Evolutionary conservation across 64 coral and sea anemone species (phyloP).

Genomic region (Hydrozoanthus tunicans): DNA sequence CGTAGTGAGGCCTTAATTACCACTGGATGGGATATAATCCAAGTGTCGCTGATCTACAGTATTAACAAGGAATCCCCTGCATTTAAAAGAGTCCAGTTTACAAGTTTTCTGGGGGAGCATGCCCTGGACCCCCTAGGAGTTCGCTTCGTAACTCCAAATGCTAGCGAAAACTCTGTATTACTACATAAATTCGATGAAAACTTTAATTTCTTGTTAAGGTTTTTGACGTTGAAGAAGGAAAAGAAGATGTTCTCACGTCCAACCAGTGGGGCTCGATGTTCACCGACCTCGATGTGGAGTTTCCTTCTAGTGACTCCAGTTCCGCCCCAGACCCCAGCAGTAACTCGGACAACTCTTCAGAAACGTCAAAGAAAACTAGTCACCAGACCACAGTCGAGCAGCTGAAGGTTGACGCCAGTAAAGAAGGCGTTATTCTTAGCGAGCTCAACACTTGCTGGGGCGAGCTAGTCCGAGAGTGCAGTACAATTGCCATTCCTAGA

Average conservation of each 20-base stretch:
- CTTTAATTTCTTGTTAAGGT: slow-evolving; percentile 37
- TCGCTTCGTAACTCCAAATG: no score
- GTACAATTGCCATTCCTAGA: slow-evolving; percentile 81
- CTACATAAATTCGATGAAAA: neutral
- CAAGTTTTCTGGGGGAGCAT: no score
- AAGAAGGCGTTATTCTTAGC: slow-evolving; percentile 39
- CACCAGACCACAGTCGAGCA: slow-evolving; percentile 31
- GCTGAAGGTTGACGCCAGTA: slow-evolving; percentile 2
- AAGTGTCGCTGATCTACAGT: no score
- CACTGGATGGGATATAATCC: no score
- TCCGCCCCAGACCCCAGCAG: neutral
- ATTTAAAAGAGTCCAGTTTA: no score
- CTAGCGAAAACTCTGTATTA: neutral
- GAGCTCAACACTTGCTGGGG: slow-evolving; percentile 82
- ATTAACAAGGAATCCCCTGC: no score
- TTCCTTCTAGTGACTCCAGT: neutral
- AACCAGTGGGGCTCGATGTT: slow-evolving; percentile 88
- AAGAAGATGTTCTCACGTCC: slow-evolving; percentile 85
- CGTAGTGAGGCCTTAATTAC: no score
- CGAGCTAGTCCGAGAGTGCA: slow-evolving; percentile 68
- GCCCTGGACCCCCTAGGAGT: no score
- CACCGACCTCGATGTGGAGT: slow-evolving; percentile 26
- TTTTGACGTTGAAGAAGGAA: slow-evolving; percentile 71
- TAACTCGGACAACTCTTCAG: neutral
- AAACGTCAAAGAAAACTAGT: neutral